phyloP scores from a whole-genome alignment of 1,140 invertebrate species.

The Gerris buenoi region DNA sequence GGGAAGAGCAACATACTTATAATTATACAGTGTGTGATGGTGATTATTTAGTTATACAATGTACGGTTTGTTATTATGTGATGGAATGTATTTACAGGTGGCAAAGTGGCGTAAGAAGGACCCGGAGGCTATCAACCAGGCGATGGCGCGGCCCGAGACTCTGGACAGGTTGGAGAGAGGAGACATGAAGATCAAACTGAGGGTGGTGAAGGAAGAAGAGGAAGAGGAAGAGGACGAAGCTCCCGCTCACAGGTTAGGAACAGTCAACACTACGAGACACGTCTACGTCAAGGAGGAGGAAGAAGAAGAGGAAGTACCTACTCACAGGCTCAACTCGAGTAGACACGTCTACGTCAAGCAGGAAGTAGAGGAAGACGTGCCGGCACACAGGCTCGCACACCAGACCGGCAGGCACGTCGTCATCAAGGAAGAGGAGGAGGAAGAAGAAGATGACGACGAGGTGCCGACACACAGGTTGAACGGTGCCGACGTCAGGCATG shows the following conservation, averaged over 20 bases:
- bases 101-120: slow-evolving; percentile 92
- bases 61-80: too few species aligned
- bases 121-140: slow-evolving; percentile 63
- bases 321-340: slow-evolving; percentile 23
- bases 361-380: background rate
- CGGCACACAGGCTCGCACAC: background rate
- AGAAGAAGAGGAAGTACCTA: slow-evolving; percentile 33
- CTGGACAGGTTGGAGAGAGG: slow-evolving; percentile 64
- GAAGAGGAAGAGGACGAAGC: slow-evolving; percentile 36
- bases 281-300: slow-evolving; percentile 33
- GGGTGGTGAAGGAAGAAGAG: slow-evolving; percentile 31
- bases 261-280: slow-evolving; percentile 32
- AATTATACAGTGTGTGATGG: too few species aligned
- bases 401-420: background rate
- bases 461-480: background rate
- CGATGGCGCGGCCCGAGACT: slow-evolving; percentile 78
- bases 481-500: slow-evolving; percentile 7
- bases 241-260: slow-evolving; percentile 15
- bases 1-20: too few species aligned
- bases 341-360: slow-evolving; percentile 24
- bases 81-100: too few species aligned
- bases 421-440: background rate
- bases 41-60: too few species aligned
- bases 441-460: background rate
- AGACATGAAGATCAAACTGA: slow-evolving; percentile 44